Evolutionary conservation across 1,140 invertebrate species (phyloP).

Genomic region (Periplaneta americana): DNA sequence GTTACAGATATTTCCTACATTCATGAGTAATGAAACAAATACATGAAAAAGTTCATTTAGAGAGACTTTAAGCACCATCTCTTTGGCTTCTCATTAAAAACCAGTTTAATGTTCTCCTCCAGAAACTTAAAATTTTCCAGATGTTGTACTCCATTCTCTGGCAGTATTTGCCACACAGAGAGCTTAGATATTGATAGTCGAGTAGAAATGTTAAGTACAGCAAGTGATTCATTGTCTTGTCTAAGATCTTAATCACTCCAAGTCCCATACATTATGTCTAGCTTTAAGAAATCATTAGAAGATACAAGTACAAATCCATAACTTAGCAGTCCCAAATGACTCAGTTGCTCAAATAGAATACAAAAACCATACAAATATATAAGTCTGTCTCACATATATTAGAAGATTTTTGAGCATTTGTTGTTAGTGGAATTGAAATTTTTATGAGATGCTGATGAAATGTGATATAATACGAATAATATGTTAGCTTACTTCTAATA

Average conservation of each 20-base stretch:
- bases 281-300: background rate
- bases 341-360: background rate
- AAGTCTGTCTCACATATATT: background rate
- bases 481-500: background rate
- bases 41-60: background rate
- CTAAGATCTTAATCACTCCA: background rate
- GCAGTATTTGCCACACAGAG: too few species aligned
- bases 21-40: background rate
- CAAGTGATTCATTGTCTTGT: background rate
- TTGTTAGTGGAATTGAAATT: background rate
- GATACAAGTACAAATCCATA: background rate
- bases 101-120: background rate
- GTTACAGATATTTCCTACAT: background rate
- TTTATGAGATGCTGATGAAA: background rate
- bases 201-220: background rate
- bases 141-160: background rate
- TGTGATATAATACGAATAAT: background rate
- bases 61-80: background rate
- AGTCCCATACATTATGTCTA: background rate
- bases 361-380: background rate
- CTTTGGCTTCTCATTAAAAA: background rate
- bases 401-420: background rate
- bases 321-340: background rate
- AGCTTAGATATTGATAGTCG: background rate
- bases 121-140: background rate